A percentile compares a stretch with the other conserved stretches of the same genome.
Evolutionary conservation across 2,888 invertebrate species (phyloP).

Genomic region (Latheticus oryzae): DNA sequence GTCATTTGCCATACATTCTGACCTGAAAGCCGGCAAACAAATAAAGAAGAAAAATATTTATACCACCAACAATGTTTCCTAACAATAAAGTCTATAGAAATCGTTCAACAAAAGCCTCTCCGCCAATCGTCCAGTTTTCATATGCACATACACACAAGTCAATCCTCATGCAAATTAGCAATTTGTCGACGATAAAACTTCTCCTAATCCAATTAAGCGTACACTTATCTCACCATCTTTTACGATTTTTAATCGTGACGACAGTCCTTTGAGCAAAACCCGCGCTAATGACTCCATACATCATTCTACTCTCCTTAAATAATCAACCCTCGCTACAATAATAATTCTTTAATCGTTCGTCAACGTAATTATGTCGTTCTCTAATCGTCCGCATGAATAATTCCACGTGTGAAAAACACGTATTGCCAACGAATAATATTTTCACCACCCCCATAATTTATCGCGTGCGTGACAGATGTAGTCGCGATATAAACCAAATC

Average conservation of each 20-base stretch:
- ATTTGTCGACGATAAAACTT: constrained; percentile 45
- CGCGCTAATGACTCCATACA: constrained; percentile 41
- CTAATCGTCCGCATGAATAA: constrained; percentile 60
- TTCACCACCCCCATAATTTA: constrained; percentile 55
- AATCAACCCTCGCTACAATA: constrained; percentile 39
- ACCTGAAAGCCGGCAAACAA: too few species aligned
- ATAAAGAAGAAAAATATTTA: too few species aligned
- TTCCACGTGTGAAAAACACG: constrained; percentile 63
- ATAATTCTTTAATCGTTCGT: constrained; percentile 55
- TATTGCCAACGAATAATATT: constrained; percentile 44
- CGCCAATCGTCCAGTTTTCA: constrained; percentile 10
- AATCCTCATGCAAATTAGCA: constrained; percentile 52
- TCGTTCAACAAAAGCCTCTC: too few species aligned
- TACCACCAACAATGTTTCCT: too few species aligned
- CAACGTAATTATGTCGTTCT: constrained; percentile 59
- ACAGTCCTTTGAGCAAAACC: constrained; percentile 24
- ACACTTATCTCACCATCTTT: constrained; percentile 42
- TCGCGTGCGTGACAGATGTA: constrained; percentile 63
- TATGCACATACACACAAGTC: constrained; percentile 2
- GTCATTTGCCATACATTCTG: too few species aligned
- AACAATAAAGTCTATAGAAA: too few species aligned
- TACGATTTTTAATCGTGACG: constrained; percentile 46
- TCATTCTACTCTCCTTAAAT: constrained; percentile 41
- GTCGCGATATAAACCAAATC: constrained; percentile 56
- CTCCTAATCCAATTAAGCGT: constrained; percentile 40